Percentiles rank a stretch among this genome's conserved stretches.
Conservation (phyloP, 2,888 invertebrate genomes). For the Entomobrya proxima region DNA sequence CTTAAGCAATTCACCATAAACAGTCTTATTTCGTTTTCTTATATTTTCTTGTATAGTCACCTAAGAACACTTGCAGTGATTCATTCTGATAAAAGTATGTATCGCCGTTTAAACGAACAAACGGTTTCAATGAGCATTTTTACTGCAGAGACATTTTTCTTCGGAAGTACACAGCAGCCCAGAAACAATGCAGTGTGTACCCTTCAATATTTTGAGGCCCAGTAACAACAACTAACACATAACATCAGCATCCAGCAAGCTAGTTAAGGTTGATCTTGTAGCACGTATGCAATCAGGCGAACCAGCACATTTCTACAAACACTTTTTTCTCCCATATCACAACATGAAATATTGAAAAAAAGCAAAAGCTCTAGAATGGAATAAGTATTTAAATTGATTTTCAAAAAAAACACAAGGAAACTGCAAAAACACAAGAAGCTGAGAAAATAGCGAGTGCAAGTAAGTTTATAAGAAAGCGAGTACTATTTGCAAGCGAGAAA, state of each 20-base stretch:
- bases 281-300: not conserved
- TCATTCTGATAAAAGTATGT: no score
- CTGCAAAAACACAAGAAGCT: not conserved
- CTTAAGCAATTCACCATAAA: no score
- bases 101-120: no score
- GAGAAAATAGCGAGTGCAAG: not conserved
- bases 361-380: conserved; percentile 14
- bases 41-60: no score
- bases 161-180: no score
- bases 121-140: no score
- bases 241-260: not conserved
- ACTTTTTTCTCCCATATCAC: not conserved
- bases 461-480: not conserved
- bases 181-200: not conserved
- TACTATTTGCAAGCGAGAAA: not conserved
- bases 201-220: not conserved
- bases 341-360: not conserved
- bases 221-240: not conserved
- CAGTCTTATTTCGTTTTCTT: no score
- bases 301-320: not conserved
- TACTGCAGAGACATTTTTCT: no score
- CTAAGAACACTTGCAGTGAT: no score
- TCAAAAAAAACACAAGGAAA: not conserved
- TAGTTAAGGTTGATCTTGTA: not conserved
- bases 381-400: conserved; percentile 58